Base-by-base conservation (phyloP, 2,888 invertebrate species). In the Aporophyla nigra region DNA sequence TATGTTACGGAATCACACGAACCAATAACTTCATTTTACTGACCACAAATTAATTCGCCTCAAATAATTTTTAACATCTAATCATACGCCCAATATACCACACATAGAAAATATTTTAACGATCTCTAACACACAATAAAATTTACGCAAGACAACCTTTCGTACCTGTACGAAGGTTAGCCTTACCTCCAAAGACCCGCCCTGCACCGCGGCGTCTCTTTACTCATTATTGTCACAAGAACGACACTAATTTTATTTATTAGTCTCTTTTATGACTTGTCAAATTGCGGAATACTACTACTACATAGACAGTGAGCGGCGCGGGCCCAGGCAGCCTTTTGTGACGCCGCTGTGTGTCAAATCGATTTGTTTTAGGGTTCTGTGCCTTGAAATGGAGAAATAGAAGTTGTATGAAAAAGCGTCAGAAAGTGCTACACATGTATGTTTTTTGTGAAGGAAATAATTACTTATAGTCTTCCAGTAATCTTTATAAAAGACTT, bases 231-330 rank as follows among this genome's bases (percentile, higher is more conserved):
- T 91, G 91, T 92, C 91, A 90, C 82, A 87, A 85, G 84, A 89
- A 91, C 90, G 93, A 90, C 91, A 92, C 93, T 94, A 95, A 96
- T 95, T 96, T 96, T 94, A 96, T 96, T 96, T 96, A 96, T 96
- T 96, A 93, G 91, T 91, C 69, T 89, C 92, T 93, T 94, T 96
- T 95, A 94, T 91, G 88, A 92, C 87, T 86, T 90, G 93, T 94
- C 92, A 93, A 93, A 94, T 94, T 94, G 94, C 93, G 92, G 93
- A 92, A 93, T 93, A 90, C 91, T 90, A 88, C 87, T 85, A 66
- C 79, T 82, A 80, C 74, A 65, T 82, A 53, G 88, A 76, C 76
- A 72, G 90, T 92, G 90, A 84, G 76, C 84, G 76, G 80, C 21
- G 87, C 85, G 78, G 62, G 59, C 33, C 86, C 86, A 78, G 70